phyloP scores from a whole-genome alignment of 2,113 vertebrate genomes.

The Toxotes jaculatrix region DNA sequence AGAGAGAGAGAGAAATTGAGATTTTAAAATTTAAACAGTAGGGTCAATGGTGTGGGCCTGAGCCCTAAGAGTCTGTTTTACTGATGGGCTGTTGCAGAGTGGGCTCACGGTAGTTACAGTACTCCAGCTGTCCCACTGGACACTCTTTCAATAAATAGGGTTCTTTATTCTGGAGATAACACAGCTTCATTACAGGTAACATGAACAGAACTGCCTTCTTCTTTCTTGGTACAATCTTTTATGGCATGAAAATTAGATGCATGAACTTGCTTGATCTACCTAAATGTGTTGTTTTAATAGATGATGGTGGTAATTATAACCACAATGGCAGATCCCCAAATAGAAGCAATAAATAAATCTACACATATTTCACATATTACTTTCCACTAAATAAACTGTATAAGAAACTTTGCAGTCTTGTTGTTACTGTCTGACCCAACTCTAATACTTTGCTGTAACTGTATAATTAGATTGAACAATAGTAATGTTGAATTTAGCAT shows the following conservation, averaged over 20 bases:
- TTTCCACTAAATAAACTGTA: no score
- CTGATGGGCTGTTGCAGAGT: not conserved
- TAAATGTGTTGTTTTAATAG: not conserved
- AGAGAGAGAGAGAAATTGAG: constrained; percentile 25
- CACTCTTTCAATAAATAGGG: constrained; percentile 29
- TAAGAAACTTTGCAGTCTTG: no score
- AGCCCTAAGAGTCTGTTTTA: constrained; percentile 9
- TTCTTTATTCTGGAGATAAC: constrained; percentile 10
- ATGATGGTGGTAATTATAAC: no score
- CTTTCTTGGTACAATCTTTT: not conserved
- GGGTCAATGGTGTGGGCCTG: constrained; percentile 5
- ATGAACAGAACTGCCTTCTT: not conserved
- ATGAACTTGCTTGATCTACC: no score
- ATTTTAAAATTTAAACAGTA: constrained; percentile 64
- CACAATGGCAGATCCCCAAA: no score
- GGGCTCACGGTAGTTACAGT: not conserved
- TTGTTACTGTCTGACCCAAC: not conserved
- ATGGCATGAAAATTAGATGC: not conserved
- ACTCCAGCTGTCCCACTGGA: constrained; percentile 5
- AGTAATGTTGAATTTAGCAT: not conserved
- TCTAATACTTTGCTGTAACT: not conserved
- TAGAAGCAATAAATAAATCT: not conserved
- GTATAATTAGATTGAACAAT: not conserved
- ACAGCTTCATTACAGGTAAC: not conserved
- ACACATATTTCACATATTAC: not conserved